phyloP scores from a whole-genome alignment of 2,888 invertebrate species.

The Pristionchus maxplancki region DNA sequence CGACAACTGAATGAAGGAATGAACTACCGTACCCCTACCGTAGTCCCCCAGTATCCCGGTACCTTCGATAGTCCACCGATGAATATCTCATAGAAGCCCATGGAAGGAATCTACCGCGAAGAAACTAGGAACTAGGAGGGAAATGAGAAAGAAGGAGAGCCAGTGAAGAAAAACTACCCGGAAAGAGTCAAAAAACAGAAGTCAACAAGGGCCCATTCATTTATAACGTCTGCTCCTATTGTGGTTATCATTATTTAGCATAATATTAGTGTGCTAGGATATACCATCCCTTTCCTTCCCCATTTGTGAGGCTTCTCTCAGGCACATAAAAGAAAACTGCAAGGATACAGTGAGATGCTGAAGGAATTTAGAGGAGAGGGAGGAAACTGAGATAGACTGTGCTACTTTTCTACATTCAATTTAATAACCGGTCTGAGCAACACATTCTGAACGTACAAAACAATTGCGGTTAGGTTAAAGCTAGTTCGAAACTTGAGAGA shows the following conservation, averaged over 20 bases:
- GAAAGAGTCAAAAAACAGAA: conserved; percentile 4
- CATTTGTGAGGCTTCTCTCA: neutral
- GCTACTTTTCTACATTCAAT: neutral
- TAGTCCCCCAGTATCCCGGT: neutral
- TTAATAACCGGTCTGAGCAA: neutral
- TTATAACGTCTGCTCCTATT: neutral
- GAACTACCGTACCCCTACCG: neutral
- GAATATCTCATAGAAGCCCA: conserved; percentile 24
- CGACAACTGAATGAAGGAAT: neutral
- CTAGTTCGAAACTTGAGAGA: neutral
- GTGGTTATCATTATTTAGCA: neutral
- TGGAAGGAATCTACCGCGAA: neutral
- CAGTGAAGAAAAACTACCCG: neutral
- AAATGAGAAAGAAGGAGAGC: conserved; percentile 6
- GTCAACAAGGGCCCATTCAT: conserved; percentile 38
- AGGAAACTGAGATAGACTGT: neutral
- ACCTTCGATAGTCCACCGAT: neutral
- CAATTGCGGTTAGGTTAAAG: neutral
- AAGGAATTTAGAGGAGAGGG: neutral
- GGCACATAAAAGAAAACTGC: neutral
- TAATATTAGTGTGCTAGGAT: neutral
- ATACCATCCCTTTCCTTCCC: neutral
- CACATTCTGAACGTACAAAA: neutral
- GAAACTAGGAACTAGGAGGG: neutral
- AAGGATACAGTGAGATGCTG: neutral